phyloP scores from a whole-genome alignment of 92 coral and sea anemone genomes.

The Isaurus tuberculatus region DNA sequence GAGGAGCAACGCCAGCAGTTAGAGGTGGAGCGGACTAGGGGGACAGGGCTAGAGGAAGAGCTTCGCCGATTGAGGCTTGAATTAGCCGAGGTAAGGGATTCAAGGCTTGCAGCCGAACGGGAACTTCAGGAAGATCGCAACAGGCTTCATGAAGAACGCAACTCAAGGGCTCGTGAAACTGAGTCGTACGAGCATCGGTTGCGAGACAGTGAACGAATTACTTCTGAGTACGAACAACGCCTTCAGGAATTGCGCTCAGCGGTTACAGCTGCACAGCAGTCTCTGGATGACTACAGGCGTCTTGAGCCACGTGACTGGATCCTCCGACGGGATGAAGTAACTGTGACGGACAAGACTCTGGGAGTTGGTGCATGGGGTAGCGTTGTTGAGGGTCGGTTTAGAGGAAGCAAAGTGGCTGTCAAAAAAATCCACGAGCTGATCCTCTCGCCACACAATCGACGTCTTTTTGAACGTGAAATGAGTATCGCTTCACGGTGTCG shows the following conservation, averaged over 20 bases:
- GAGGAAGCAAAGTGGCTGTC: slow-evolving; percentile 88
- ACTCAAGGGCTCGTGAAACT: slow-evolving; percentile 31
- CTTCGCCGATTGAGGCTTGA: slow-evolving; percentile 62
- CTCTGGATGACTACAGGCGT: slow-evolving; percentile 83
- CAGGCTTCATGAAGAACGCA: slow-evolving; percentile 51
- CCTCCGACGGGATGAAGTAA: slow-evolving; percentile 88
- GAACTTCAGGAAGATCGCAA: slow-evolving; percentile 66
- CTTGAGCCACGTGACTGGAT: slow-evolving; percentile 99
- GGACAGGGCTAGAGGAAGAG: slow-evolving; percentile 62
- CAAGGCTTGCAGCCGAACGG: slow-evolving; percentile 22
- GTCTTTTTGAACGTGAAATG: slow-evolving; percentile 97
- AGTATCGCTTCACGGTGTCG: slow-evolving; percentile 96
- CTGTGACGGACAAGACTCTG: slow-evolving; percentile 66
- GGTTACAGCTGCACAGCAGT: slow-evolving; percentile 71
- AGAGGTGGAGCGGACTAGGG: slow-evolving; percentile 65
- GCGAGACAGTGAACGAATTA: slow-evolving; percentile 53
- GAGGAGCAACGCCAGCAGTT: slow-evolving; percentile 65
- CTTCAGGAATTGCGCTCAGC: slow-evolving; percentile 71
- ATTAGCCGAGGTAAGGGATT: slow-evolving; percentile 56
- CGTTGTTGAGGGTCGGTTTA: slow-evolving; percentile 90
- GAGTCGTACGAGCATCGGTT: slow-evolving; percentile 47
- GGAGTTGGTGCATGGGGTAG: slow-evolving; percentile 98
- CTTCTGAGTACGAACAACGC: slow-evolving; percentile 57
- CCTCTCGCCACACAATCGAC: slow-evolving; percentile 94
- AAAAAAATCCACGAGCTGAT: slow-evolving; percentile 93